Conservation (phyloP, 1,140 invertebrate species). For the Euura lappo region DNA sequence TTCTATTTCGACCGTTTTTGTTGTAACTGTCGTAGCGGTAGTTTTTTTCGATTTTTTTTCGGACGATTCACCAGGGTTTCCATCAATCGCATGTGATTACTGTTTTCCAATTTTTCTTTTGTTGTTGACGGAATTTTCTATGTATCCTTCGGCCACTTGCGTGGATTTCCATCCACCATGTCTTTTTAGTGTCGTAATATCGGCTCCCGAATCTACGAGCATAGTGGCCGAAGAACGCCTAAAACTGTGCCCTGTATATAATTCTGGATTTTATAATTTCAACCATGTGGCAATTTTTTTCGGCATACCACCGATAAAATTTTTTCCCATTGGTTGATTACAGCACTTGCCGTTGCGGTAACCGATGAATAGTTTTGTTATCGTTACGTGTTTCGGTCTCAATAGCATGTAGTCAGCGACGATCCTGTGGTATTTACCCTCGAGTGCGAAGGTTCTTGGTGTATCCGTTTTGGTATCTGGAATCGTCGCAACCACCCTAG, state of each 20-base stretch:
- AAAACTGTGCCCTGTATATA: constrained; percentile 17
- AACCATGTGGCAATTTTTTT: neutral
- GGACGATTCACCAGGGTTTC: constrained; percentile 8
- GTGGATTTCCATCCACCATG: constrained; percentile 9
- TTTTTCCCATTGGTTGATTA: constrained; percentile 18
- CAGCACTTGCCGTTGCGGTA: constrained; percentile 11
- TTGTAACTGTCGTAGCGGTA: constrained; percentile 14
- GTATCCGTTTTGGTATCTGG: constrained; percentile 14
- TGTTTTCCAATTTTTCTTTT: constrained; percentile 17
- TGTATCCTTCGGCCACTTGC: constrained; percentile 16
- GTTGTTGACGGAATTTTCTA: constrained; percentile 11
- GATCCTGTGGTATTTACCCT: neutral
- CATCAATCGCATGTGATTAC: constrained; percentile 12
- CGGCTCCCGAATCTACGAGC: constrained; percentile 14
- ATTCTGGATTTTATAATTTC: constrained; percentile 13
- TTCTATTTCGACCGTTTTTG: constrained; percentile 9
- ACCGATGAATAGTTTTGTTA: constrained; percentile 11
- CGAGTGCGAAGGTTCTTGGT: constrained; percentile 5
- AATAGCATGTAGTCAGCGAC: neutral
- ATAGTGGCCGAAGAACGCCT: constrained; percentile 13
- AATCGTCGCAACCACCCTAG: constrained; percentile 11
- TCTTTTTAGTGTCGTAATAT: neutral
- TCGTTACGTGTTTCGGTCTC: neutral
- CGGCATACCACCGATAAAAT: constrained; percentile 14
- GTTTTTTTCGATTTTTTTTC: constrained; percentile 13